Base-by-base conservation (phyloP, 2,888 invertebrate genomes). In the Prosopocoilus inquinatus region DNA sequence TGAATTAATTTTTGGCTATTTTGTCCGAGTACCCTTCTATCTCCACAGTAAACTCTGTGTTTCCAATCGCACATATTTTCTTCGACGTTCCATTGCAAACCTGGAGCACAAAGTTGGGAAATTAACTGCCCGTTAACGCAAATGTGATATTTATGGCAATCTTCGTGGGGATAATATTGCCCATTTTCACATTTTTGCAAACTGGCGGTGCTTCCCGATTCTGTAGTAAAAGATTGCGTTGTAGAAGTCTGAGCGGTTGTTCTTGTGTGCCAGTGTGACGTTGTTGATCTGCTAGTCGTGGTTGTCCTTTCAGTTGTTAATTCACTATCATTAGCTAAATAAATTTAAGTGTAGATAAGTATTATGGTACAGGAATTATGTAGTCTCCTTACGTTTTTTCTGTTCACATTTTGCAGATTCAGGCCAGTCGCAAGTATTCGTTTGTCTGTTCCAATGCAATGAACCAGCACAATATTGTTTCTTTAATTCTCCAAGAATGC, bases 341-440 rank as follows among this genome's bases (percentile, higher is more conserved):
- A 28, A 28, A 28, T 3, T 4, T 5, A 28, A 28, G 20, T 4
- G 3, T 1, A 5, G 20, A 38, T 38, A 4, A 13, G 20, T 20
- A 3, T 2, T 0, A 28, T 3, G 4, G 20, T 4, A 28, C 20
- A 20, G 20, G 20, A 28, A 28, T 5, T 28, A 28, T 28, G 20
- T 28, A 28, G 20, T 28, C n/a, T 46, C 63, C 69, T 72, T 71
- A 75, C 76, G 45, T 15, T 51, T 53, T 9, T 9, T 50, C 35
- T 45, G 32, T 3, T 41, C 44, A 70, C 93, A 93, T 64, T 87
- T 85, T 1, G 90, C 91, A 34, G 80, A 80, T 43, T 79, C 79
- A 0, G 92, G 92, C 93, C 92, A 93, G 72, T 93, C 92, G 67
- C 93, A 93, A 39, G 87, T 81, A 38, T 82, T 81, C 47, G 80